Evolutionary conservation across 2,113 vertebrate species (phyloP), one percentile per base, ranked within the genome.

Genomic region (Oenanthe oenanthe): DNA sequence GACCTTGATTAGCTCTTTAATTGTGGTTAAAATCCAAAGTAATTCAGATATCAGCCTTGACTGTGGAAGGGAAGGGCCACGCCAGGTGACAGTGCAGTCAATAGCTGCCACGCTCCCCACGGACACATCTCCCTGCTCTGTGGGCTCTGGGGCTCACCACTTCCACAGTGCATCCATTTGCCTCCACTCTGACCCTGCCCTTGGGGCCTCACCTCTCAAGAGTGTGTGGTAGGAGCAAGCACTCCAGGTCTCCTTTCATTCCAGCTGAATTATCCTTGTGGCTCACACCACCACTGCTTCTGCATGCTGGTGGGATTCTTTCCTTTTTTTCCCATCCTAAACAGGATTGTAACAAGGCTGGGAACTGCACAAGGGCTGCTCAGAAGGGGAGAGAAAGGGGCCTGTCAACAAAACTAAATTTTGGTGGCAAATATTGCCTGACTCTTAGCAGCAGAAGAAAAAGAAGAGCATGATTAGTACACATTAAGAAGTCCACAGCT

Each of bases 1-100:
- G 97, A 96, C 97, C 97, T 97, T 81, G 89, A 96, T 97, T 96
- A 97, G 92, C 95, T 97, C 97, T 96, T 97, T 98, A 98, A 98
- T 97, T 98, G 97, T 97, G 96, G 97, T 97, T 96, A 96, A 96
- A 98, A 96, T 94, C 95, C 97, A 77, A 96, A 97, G 96, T 96
- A 94, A 97, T 97, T 97, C 97, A 67, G 95, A 97, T 95, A 96
- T 57, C 43, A 89, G 83, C 51, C 38, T 40, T 29, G 91, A 75
- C 31, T 34, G 43, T 36, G 70, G 38, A 72, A 95, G 80, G 61
- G 67, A 92, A 95, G 89, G 87, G 78, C 83, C 74, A 26, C 2
- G n/a, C 83, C 96, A 92, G 10, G 91, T 85, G 95, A 81, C 72
- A 11, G 31, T 2, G 56, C 56, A 65, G 67, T 90, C 71, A 40